A percentile compares a stretch with the other conserved stretches of the same genome.
phyloP scores from a whole-genome alignment of 1,140 invertebrate genomes.

The Cydia splendana region DNA sequence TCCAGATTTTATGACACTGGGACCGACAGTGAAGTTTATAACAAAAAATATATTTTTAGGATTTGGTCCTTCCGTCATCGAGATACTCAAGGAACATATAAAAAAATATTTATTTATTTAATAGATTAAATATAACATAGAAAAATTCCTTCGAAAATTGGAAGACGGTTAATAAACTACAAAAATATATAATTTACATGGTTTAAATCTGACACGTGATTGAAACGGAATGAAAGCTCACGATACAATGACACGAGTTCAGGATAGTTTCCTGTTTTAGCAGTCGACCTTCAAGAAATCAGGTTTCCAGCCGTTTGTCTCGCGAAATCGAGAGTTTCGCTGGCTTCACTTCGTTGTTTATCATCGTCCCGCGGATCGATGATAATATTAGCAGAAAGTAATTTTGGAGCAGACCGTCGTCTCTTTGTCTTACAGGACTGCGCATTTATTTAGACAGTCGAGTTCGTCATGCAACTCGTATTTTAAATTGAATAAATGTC shows the following conservation, averaged over 20 bases:
- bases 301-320: neutral
- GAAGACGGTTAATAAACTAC: no score
- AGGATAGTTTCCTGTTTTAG: conserved; percentile 12
- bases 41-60: neutral
- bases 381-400: neutral
- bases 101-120: no score
- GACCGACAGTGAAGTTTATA: no score
- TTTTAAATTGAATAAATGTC: neutral
- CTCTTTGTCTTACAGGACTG: neutral
- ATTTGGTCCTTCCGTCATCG: neutral
- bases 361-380: neutral
- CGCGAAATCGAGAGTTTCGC: conserved; percentile 12
- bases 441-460: neutral
- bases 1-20: no score
- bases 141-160: no score
- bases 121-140: no score
- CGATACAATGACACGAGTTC: neutral
- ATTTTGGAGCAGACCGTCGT: neutral
- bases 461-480: neutral
- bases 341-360: neutral
- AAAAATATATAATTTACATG: neutral
- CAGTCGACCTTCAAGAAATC: conserved; percentile 5
- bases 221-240: neutral
- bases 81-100: no score
- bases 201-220: neutral